A percentile compares a stretch with the other conserved stretches of the same genome.
These are phyloP conservation scores for Caenorhabditis imperialis DNA, from an alignment of 2,888 invertebrate genomes.

Conservation along the genomic window DNA sequence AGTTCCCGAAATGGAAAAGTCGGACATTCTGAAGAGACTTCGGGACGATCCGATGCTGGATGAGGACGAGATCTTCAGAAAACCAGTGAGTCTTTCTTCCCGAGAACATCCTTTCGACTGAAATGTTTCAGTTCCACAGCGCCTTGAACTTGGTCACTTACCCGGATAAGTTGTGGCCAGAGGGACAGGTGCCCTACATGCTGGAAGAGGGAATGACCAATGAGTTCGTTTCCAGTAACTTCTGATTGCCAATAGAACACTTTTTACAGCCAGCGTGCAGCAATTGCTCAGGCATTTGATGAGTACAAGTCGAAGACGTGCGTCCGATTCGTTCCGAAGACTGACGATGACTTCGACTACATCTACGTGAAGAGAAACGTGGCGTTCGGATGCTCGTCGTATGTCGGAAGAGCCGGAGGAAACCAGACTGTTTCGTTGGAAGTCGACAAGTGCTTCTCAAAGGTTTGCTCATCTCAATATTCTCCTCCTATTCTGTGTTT, in stretches of 20 bases:
- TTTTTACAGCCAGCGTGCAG: conserved; percentile 73
- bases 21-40: conserved; percentile 53
- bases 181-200: conserved; percentile 75
- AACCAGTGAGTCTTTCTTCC: conserved; percentile 59
- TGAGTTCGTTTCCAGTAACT: conserved; percentile 65
- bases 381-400: conserved; percentile 84
- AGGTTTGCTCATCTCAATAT: no score
- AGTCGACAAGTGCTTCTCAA: conserved; percentile 79
- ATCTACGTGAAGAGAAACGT: conserved; percentile 81
- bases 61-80: conserved; percentile 63
- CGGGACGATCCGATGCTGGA: conserved; percentile 63
- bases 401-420: conserved; percentile 85
- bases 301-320: conserved; percentile 83
- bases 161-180: conserved; percentile 77
- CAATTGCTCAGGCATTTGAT: conserved; percentile 82
- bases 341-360: conserved; percentile 82
- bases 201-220: conserved; percentile 77
- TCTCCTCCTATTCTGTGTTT: neutral
- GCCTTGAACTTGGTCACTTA: conserved; percentile 77
- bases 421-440: conserved; percentile 85
- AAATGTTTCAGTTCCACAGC: conserved; percentile 77
- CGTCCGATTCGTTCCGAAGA: conserved; percentile 83
- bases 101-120: no score
- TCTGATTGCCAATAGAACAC: neutral
- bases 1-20: conserved; percentile 63